A percentile compares a stretch with the other conserved stretches of the same genome.
Conservation (phyloP, 2,888 invertebrate species). For the Ceriagrion tenellum region DNA sequence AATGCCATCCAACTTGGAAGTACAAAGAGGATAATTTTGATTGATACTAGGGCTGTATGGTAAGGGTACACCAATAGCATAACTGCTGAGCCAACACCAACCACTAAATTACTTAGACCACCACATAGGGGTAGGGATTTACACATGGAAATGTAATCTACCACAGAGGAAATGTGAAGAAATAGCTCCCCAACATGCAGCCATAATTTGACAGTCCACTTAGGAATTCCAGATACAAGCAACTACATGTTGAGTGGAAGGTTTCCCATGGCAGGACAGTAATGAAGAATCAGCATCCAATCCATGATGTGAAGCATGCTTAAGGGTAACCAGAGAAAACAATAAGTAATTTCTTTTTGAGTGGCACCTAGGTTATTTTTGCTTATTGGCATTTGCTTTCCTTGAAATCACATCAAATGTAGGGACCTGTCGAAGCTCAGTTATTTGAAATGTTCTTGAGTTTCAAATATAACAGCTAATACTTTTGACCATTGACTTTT, state of each 20-base stretch:
- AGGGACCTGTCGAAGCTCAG: background rate
- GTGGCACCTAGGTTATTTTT: background rate
- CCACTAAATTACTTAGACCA: background rate
- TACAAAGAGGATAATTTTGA: background rate
- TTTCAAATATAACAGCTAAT: background rate
- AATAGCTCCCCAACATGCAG: constrained; percentile 59
- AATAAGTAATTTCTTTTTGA: background rate
- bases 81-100: constrained; percentile 49
- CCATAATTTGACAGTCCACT: constrained; percentile 12
- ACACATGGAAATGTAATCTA: constrained; percentile 35
- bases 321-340: background rate
- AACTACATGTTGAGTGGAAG: constrained; percentile 17
- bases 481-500: background rate
- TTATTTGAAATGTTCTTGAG: background rate
- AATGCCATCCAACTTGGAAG: background rate
- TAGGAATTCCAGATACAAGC: constrained; percentile 58
- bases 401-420: background rate
- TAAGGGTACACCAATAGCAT: constrained; percentile 8
- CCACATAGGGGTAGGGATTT: constrained; percentile 2
- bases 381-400: background rate
- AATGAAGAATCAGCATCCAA: constrained; percentile 56
- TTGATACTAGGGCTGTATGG: background rate
- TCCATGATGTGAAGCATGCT: constrained; percentile 46
- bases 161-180: constrained; percentile 41
- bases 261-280: constrained; percentile 26